These are phyloP conservation scores for Aphelocoma coerulescens DNA, from an alignment of 2,113 vertebrate genomes.

Conservation along the genomic window DNA sequence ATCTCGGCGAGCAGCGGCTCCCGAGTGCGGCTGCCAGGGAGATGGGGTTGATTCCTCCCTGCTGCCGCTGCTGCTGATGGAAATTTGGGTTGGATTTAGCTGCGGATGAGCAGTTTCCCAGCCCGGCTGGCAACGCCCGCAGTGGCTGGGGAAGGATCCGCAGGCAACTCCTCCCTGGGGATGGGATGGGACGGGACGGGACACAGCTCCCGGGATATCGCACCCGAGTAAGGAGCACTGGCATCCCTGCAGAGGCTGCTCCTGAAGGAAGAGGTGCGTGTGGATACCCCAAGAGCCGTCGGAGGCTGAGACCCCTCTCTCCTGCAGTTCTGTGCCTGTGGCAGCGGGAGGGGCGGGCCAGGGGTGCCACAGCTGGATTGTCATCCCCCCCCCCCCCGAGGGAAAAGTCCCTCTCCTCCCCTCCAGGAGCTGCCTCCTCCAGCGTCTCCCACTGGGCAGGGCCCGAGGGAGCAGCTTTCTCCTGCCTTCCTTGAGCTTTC, in stretches of 20 bases:
- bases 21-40: constrained; percentile 54
- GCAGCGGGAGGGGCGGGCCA: neutral
- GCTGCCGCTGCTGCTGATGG: constrained; percentile 26
- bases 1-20: constrained; percentile 50
- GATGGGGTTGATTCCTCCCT: constrained; percentile 28
- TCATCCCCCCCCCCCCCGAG: neutral
- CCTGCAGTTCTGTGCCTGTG: neutral
- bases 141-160: neutral
- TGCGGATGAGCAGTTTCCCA: neutral
- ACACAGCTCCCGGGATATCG: neutral
- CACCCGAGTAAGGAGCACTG: neutral
- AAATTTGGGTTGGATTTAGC: constrained; percentile 58
- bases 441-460: neutral
- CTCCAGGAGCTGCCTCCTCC: neutral
- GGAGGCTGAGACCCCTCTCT: neutral
- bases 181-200: neutral
- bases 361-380: neutral
- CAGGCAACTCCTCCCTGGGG: no score
- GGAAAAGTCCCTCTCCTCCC: neutral
- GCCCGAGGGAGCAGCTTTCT: neutral
- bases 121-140: neutral
- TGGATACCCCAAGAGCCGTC: neutral
- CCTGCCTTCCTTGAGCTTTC: neutral
- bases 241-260: accelerated
- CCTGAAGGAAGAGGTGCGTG: neutral